phyloP scores from a whole-genome alignment of 2,888 invertebrate genomes.

The Drosophila nr. perissopoda region DNA sequence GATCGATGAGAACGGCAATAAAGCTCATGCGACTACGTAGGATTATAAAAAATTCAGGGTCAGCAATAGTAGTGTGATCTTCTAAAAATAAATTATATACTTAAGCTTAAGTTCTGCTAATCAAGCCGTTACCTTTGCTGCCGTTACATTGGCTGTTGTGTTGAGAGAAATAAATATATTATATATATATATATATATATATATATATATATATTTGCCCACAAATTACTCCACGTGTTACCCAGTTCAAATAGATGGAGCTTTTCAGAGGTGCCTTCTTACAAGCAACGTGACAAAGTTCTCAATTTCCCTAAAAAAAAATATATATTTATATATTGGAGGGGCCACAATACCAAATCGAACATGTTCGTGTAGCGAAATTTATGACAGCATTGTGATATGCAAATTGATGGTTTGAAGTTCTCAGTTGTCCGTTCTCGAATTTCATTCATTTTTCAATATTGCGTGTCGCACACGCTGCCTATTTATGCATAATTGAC shows the following conservation, averaged over 20 bases:
- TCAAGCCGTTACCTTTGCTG: neutral
- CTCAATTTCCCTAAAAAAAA: constrained; percentile 7
- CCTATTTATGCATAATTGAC: constrained; percentile 48
- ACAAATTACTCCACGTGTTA: constrained; percentile 20
- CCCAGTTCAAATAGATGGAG: constrained; percentile 15
- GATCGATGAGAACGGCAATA: constrained; percentile 3
- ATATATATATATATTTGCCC: neutral
- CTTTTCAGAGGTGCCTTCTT: neutral
- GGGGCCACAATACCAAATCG: constrained; percentile 1
- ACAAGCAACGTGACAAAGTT: constrained; percentile 21
- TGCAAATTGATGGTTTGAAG: constrained; percentile 36
- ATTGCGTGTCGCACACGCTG: constrained; percentile 37
- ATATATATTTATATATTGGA: neutral
- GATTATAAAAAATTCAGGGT: constrained; percentile 15
- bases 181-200: neutral
- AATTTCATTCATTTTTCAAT: constrained; percentile 23
- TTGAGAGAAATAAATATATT: neutral
- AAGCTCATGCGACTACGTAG: neutral
- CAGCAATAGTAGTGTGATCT: neutral
- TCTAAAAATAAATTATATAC: constrained; percentile 8
- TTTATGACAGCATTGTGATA: constrained; percentile 31
- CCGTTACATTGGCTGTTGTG: neutral
- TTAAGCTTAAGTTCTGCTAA: constrained; percentile 1
- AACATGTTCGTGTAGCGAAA: constrained; percentile 21
- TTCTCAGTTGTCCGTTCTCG: constrained; percentile 1